Evolutionary conservation across 1,140 invertebrate species (phyloP), one percentile per base, ranked within the genome.

Genomic region (Drosophila kepulauana): DNA sequence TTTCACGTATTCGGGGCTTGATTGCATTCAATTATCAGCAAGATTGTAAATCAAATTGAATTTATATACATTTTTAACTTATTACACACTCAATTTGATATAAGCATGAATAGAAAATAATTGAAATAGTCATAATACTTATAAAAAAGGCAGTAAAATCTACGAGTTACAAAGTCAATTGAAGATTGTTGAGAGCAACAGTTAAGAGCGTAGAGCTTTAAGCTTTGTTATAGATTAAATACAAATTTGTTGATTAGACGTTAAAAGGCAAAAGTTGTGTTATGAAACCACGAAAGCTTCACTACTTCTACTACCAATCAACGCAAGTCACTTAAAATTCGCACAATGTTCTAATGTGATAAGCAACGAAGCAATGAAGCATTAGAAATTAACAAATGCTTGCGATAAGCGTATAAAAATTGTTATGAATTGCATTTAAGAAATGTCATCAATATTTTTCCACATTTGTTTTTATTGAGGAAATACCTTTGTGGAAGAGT

Each of bases 121-220:
- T 25, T 25, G 20, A 25, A 25, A 25, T 25, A 25, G 20, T 25
- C 20, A 3, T 25, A 25, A 25, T 25, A 25, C 20, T 25, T 25
- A 25, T 25, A 25, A 25, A 25, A 20, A 25, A 25, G 20, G 20
- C 20, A 25, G 20, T 25, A 25, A 25, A 25, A 25, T 25, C 20
- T 25, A 25, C 20, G 20, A 25, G 20, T 43, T 43, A 6, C n/a
- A 13, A 6, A 43, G 41, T 43, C 41, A 43, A 43, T 4, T 3
- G n/a, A 43, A 43, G 11, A 13, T 13, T 5, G n/a, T 7, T 30
- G 15, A 54, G n/a, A 13, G 3, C 5, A 33, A 8, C n/a, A 7
- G 28, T 54, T 54, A 33, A 51, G n/a, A 52, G 51, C 51, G 28
- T 13, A 7, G 6, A 33, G 13, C 51, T 52, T 52, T 13, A 35